Evolutionary conservation across 2,113 vertebrate genomes (phyloP), one percentile per base, ranked within the genome.

Genomic region (Forbesichthys papilliferus): DNA sequence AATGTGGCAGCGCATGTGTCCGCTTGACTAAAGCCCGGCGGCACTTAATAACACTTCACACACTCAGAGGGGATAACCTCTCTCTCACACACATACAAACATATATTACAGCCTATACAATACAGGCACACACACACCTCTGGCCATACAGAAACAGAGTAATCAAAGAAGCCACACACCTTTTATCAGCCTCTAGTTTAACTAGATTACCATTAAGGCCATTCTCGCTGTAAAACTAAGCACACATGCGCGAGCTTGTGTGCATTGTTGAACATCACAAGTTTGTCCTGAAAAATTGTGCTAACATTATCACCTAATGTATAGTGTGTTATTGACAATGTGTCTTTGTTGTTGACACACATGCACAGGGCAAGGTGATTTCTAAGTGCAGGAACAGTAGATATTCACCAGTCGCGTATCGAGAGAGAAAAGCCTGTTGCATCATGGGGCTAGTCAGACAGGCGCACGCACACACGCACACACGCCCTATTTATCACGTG

Each of bases 171-270:
- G 71, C 83, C 79, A 75, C 86, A 88, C 58, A 78, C 83, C 83
- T 90, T 90, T 91, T 89, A 92, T 92, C 88, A 80, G 64, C 80
- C 82, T 87, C 70, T 70, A 73, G 78, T 89, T 85, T 92, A 89
- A 90, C 88, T 77, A 82, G 83, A 92, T 91, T 90, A 92, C 74
- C 61, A 84, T 72, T 79, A 85, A 80, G 83, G 36, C 36, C 36
- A 42, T 42, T 42, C 5, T 42, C 0, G 4, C 7, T 42, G 36
- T 6, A 0, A 42, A 42, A 42, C 36, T 42, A 8, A 8, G 36
- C 36, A 42, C 36, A 42, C 5, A 42, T 8, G 7, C 2, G 27
- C 27, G 27, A 27, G 27, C 27, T 27, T 27, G 27, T 27, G 27
- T 27, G 27, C 27, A 27, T 27, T 27, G 27, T 27, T 27, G 36